Percentiles rank a stretch among this genome's conserved stretches.
These are phyloP conservation scores for Eidolon dupreanum DNA, from an alignment of 2,797 vertebrate species.

Conservation along the genomic window DNA sequence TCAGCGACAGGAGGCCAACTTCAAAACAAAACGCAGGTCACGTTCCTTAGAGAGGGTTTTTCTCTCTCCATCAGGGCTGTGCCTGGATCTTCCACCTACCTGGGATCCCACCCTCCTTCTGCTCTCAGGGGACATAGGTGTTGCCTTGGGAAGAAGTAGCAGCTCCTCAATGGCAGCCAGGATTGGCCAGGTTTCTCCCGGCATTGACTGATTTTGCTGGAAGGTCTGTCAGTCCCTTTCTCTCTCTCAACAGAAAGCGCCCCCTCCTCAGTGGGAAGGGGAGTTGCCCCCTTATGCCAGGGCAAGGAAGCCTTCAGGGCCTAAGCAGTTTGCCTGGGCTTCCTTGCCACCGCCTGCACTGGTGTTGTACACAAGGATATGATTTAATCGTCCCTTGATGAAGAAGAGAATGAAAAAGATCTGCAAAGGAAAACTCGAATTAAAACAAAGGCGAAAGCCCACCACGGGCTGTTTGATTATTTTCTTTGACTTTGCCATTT, in stretches of 20 bases:
- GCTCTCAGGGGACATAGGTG: not conserved
- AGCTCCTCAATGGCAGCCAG: not conserved
- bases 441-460: not conserved
- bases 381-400: not conserved
- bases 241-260: not conserved
- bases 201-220: not conserved
- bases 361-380: not conserved
- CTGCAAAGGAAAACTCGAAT: not conserved
- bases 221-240: not conserved
- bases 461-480: not conserved
- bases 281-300: not conserved
- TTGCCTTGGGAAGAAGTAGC: not conserved
- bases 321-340: not conserved
- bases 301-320: not conserved
- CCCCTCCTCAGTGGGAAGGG: not conserved
- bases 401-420: not conserved
- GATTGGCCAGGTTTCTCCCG: not conserved
- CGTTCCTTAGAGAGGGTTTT: not conserved
- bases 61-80: not conserved
- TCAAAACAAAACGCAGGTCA: not conserved
- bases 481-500: constrained; percentile 42
- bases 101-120: too few relatives aligned
- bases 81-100: not conserved
- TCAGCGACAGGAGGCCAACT: not conserved
- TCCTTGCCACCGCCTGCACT: not conserved